Evolutionary conservation across 23 tunicate genomes (phyloP).

Genomic region (Trididemnum miniatum): DNA sequence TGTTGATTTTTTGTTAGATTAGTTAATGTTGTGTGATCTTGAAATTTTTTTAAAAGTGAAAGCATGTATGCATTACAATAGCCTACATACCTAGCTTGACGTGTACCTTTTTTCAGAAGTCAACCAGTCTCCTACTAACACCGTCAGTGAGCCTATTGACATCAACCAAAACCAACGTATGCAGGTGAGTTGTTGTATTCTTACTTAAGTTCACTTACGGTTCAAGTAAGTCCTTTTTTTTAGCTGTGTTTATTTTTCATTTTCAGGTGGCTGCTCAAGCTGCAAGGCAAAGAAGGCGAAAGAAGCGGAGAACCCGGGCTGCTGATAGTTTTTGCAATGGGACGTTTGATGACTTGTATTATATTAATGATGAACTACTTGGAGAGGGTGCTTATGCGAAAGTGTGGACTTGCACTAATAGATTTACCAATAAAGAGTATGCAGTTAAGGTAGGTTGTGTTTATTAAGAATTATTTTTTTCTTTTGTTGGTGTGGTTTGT

Average conservation of each 20-base stretch:
- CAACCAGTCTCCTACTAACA: background rate
- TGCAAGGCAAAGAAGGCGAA: constrained; percentile 84
- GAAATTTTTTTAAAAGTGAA: no score
- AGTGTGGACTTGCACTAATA: constrained; percentile 93
- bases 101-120: no score
- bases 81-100: no score
- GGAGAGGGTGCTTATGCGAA: constrained; percentile 99
- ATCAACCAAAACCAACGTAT: constrained; percentile 56
- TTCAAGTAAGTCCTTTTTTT: background rate
- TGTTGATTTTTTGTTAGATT: background rate
- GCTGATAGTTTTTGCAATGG: constrained; percentile 95
- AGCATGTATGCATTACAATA: no score
- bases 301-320: constrained; percentile 90
- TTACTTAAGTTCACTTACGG: background rate
- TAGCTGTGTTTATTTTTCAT: background rate
- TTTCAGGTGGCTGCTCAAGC: constrained; percentile 71
- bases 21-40: no score
- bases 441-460: constrained; percentile 85
- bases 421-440: constrained; percentile 88
- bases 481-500: no score
- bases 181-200: constrained; percentile 37
- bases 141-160: constrained; percentile 79
- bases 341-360: constrained; percentile 89
- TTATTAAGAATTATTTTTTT: background rate
- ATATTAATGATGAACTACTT: constrained; percentile 65